Evolutionary conservation across 2,888 invertebrate genomes (phyloP).

Genomic region (Pantelozetes paolii): DNA sequence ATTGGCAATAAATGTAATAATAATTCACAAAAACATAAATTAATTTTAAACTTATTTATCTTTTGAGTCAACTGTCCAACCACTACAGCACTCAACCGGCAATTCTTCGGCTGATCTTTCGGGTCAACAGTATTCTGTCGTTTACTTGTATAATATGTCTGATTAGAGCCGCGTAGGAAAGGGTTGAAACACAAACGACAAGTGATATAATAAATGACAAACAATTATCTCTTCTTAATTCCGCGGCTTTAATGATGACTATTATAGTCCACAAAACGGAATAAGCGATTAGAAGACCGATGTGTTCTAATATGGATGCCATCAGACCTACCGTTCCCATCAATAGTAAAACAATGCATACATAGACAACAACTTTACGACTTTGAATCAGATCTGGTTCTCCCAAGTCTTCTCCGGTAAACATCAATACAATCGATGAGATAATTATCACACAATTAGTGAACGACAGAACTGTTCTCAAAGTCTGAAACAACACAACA

Average conservation of each 20-base stretch:
- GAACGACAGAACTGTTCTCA: background rate
- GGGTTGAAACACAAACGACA: background rate
- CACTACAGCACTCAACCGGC: background rate
- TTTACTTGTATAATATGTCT: background rate
- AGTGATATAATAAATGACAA: constrained; percentile 21
- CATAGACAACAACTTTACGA: background rate
- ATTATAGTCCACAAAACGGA: background rate
- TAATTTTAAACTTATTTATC: no score
- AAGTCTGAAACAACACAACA: background rate
- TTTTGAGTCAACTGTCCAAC: no score
- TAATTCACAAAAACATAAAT: no score
- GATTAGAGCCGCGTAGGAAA: background rate
- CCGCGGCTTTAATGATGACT: constrained; percentile 10
- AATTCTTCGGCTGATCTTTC: constrained; percentile 27
- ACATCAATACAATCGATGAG: constrained; percentile 18
- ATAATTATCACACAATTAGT: background rate
- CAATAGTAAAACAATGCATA: background rate
- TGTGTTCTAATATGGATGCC: background rate
- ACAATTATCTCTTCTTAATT: constrained; percentile 15
- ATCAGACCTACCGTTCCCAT: background rate
- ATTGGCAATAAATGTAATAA: no score
- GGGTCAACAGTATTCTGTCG: background rate
- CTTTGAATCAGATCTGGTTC: constrained; percentile 15
- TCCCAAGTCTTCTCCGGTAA: constrained; percentile 17
- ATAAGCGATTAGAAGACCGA: constrained; percentile 3